Evolutionary conservation across 2,113 vertebrate species (phyloP).

Genomic region (Daboia siamensis): DNA sequence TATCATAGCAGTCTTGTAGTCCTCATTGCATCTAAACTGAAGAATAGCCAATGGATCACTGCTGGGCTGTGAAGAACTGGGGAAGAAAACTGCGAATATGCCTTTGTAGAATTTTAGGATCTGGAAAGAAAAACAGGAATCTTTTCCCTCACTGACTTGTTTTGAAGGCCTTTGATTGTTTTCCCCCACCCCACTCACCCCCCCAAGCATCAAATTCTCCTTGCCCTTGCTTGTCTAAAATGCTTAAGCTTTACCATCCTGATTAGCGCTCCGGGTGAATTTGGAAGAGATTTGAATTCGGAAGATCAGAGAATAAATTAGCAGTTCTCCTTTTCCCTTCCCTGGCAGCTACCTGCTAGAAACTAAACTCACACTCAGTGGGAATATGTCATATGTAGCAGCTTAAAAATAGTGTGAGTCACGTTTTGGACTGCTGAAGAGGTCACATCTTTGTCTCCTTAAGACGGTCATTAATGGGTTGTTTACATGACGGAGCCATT

Average conservation of each 20-base stretch:
- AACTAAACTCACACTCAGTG: not conserved
- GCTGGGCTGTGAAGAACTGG: not conserved
- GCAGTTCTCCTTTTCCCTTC: not conserved
- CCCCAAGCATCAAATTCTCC: not conserved
- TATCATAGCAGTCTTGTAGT: not conserved
- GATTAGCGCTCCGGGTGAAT: not conserved
- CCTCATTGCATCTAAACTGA: not conserved
- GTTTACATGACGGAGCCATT: not conserved
- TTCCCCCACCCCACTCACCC: too few relatives aligned
- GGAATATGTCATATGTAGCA: not conserved
- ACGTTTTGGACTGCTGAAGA: not conserved
- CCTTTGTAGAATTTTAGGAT: not conserved
- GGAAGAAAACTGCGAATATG: not conserved
- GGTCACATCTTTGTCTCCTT: not conserved
- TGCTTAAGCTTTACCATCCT: not conserved
- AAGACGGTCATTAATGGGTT: not conserved
- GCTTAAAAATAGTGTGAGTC: not conserved
- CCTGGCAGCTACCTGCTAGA: not conserved
- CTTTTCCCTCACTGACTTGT: not conserved
- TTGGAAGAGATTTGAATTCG: not conserved
- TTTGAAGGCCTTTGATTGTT: not conserved
- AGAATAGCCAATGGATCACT: not conserved
- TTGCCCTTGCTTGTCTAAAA: not conserved
- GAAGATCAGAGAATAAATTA: not conserved
- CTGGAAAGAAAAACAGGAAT: not conserved